Percentiles rank a stretch among this genome's conserved stretches.
phyloP scores from a whole-genome alignment of 2,888 invertebrate genomes.

The Parochlus steinenii region DNA sequence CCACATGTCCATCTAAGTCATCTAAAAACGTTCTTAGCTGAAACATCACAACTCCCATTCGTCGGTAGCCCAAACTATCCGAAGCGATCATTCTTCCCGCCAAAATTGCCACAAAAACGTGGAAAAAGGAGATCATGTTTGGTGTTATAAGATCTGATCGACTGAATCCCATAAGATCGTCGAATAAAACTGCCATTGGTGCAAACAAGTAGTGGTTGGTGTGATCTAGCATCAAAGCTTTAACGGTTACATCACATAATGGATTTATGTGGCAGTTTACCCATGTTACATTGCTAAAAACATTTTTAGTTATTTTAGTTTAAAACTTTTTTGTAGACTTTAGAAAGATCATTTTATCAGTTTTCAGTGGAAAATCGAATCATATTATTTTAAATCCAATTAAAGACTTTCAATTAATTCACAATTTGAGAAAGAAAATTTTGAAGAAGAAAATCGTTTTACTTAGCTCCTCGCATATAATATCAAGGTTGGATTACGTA shows the following conservation, averaged over 20 bases:
- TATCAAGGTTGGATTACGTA: no score
- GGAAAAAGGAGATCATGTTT: conserved; percentile 66
- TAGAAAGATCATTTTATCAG: neutral
- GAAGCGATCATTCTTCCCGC: conserved; percentile 61
- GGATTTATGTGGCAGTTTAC: conserved; percentile 57
- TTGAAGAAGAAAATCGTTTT: no score
- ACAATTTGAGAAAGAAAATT: no score
- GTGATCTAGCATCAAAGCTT: conserved; percentile 67
- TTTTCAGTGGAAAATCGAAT: conserved; percentile 1
- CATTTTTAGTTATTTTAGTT: conserved; percentile 13
- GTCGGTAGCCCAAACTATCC: conserved; percentile 49
- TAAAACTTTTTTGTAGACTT: no score
- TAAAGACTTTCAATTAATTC: no score
- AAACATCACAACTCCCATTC: conserved; percentile 59
- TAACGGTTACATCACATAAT: conserved; percentile 64
- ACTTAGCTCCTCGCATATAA: no score
- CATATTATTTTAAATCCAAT: no score
- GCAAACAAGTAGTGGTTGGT: conserved; percentile 70
- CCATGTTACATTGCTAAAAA: conserved; percentile 39
- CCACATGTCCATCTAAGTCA: conserved; percentile 74
- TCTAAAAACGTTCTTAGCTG: conserved; percentile 70
- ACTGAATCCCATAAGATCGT: conserved; percentile 47
- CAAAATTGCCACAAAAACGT: conserved; percentile 56
- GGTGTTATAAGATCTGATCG: conserved; percentile 50
- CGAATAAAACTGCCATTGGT: conserved; percentile 58